phyloP scores from a whole-genome alignment of 2,113 vertebrate species.

The Orycteropus afer region DNA sequence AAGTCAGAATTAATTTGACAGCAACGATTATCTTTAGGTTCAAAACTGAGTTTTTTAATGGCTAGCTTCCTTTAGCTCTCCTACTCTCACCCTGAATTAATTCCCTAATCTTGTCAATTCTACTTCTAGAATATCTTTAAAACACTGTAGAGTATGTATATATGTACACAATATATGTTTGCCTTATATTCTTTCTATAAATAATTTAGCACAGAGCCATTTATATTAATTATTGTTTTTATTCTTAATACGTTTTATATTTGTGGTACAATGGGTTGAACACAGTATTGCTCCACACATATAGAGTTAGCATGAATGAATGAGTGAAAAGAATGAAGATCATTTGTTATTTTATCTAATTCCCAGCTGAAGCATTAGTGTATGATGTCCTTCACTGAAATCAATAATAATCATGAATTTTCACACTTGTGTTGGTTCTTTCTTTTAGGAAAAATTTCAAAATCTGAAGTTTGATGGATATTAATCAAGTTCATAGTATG shows the following conservation, averaged over 20 bases:
- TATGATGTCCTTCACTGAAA: neutral
- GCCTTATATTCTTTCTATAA: neutral
- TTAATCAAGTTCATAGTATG: neutral
- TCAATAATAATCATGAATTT: conserved; percentile 22
- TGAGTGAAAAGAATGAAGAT: neutral
- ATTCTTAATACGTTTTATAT: neutral
- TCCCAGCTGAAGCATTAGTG: neutral
- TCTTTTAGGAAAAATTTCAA: neutral
- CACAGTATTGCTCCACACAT: neutral
- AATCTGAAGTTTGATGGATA: neutral
- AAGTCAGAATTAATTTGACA: too few relatives aligned
- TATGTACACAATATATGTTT: neutral
- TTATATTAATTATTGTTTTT: neutral
- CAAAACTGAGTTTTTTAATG: neutral
- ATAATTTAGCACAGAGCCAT: neutral
- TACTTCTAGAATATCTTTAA: neutral
- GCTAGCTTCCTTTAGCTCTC: neutral
- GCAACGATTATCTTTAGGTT: too few relatives aligned
- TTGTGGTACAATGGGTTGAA: neutral
- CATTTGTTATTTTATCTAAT: neutral
- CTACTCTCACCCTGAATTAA: neutral
- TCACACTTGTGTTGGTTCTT: conserved; percentile 2
- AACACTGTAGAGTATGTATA: neutral
- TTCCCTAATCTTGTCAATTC: neutral
- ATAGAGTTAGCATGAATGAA: neutral